Conservation (phyloP, 2,797 vertebrate species). For the Falco columbarius region DNA sequence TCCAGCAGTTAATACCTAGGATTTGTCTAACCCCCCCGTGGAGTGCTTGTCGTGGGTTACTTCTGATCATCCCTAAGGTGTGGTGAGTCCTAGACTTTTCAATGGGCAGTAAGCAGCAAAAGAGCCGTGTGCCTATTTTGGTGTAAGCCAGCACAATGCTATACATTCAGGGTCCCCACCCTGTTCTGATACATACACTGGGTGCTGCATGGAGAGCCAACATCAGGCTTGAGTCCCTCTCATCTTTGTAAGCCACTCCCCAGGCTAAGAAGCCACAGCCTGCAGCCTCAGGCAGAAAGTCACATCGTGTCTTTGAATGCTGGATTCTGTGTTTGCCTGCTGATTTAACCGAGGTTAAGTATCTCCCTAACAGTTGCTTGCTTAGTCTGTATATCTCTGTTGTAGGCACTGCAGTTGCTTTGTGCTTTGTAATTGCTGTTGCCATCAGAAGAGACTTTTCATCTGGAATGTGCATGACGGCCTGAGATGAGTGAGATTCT, state of each 20-base stretch:
- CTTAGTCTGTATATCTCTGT: background rate
- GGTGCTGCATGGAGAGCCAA: background rate
- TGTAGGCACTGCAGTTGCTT: background rate
- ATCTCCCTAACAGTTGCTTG: background rate
- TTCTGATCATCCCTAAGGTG: background rate
- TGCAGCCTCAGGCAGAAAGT: background rate
- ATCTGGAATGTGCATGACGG: background rate
- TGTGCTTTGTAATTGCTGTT: background rate
- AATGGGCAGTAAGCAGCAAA: background rate
- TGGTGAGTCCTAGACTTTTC: accelerated
- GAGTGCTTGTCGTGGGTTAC: background rate
- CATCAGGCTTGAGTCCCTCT: background rate
- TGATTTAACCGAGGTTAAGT: background rate
- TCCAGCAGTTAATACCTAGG: background rate
- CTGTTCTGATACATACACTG: background rate
- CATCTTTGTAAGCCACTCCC: background rate
- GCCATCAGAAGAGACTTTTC: background rate
- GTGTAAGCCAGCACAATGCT: background rate
- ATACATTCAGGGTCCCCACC: background rate
- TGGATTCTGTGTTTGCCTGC: background rate
- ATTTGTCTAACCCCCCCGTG: background rate
- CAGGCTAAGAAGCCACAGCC: background rate
- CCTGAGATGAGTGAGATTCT: constrained; percentile 28
- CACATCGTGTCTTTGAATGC: background rate
- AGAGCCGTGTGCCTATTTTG: background rate